Percentiles rank a stretch among this genome's conserved stretches.
Conservation (phyloP, 1,140 invertebrate genomes). For the Probaryconus sp. region DNA sequence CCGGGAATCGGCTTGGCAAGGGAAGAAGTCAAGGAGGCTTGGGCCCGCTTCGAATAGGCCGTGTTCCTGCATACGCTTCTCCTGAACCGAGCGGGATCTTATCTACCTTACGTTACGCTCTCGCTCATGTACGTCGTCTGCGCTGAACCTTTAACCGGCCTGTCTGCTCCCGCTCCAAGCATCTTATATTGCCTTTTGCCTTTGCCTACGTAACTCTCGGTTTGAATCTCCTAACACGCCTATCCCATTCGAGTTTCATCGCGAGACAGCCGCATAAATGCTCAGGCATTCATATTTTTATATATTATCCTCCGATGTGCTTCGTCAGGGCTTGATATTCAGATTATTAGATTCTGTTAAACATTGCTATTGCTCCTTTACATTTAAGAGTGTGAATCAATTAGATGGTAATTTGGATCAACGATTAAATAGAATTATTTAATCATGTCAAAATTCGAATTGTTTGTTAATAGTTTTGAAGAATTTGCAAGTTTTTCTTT, state of each 20-base stretch:
- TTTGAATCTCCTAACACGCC: constrained; percentile 56
- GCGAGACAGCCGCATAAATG: constrained; percentile 48
- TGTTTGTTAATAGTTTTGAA: no score
- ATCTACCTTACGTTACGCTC: constrained; percentile 61
- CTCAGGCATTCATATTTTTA: no score
- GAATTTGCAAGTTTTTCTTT: no score
- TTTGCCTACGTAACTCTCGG: constrained; percentile 56
- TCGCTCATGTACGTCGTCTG: constrained; percentile 60
- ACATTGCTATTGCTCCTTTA: no score
- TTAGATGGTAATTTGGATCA: no score
- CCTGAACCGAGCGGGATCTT: constrained; percentile 62
- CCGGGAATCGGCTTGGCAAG: constrained; percentile 15
- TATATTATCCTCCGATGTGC: no score
- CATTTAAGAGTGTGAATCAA: no score
- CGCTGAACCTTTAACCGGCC: constrained; percentile 59
- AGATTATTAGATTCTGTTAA: no score
- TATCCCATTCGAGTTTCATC: constrained; percentile 52
- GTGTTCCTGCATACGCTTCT: constrained; percentile 63
- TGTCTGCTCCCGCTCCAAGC: constrained; percentile 58
- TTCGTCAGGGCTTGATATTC: no score
- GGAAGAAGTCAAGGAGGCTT: constrained; percentile 9
- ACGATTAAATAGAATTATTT: no score
- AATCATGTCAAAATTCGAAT: no score
- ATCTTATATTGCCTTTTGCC: constrained; percentile 56
- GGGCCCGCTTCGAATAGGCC: constrained; percentile 20